phyloP scores from a whole-genome alignment of 2,113 vertebrate species.

The Alectura lathami region DNA sequence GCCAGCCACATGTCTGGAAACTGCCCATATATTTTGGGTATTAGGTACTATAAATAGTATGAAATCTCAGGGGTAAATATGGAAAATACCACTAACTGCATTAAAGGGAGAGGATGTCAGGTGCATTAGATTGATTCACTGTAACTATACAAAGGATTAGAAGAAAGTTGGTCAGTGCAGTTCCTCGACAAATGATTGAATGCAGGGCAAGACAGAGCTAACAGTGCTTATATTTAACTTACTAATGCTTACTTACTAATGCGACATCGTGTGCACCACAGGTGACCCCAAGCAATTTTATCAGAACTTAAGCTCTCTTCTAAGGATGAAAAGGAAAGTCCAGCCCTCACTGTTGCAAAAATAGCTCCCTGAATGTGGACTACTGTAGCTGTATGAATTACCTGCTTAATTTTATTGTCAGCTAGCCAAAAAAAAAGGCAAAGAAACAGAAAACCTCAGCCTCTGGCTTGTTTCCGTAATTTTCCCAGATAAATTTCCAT shows the following conservation, averaged over 20 bases:
- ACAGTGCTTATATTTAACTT: constrained; percentile 54
- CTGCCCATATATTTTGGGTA: neutral
- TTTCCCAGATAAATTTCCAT: neutral
- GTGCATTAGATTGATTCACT: constrained; percentile 40
- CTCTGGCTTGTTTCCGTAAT: neutral
- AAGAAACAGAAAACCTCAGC: neutral
- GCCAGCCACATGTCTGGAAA: neutral
- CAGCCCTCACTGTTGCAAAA: neutral
- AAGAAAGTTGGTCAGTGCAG: constrained; percentile 25
- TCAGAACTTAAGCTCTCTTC: constrained; percentile 55
- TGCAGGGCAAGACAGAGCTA: constrained; percentile 53
- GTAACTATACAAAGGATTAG: constrained; percentile 48
- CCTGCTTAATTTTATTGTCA: neutral
- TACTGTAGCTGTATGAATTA: neutral
- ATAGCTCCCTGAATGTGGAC: constrained; percentile 14
- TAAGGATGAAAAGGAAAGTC: constrained; percentile 42
- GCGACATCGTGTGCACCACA: neutral
- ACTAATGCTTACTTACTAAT: constrained; percentile 52
- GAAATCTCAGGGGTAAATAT: neutral
- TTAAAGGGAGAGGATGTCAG: constrained; percentile 30
- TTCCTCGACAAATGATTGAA: constrained; percentile 53
- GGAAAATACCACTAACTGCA: constrained; percentile 16
- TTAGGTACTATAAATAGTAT: neutral
- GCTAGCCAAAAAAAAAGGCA: neutral
- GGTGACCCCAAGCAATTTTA: constrained; percentile 61